Evolutionary conservation across 2,113 vertebrate genomes (phyloP).

Genomic region (Egretta garzetta): DNA sequence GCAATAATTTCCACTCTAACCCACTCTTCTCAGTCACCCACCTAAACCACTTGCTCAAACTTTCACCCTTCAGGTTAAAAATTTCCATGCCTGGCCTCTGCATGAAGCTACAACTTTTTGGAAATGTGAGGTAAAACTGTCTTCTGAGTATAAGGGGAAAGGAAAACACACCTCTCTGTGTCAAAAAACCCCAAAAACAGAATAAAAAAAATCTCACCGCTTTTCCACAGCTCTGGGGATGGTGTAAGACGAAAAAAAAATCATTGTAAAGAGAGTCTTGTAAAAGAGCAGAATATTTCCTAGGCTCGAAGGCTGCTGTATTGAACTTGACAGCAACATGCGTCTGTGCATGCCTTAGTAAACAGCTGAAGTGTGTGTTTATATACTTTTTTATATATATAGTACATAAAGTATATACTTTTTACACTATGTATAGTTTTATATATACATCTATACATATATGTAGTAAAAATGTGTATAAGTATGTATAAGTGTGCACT

Average conservation of each 20-base stretch:
- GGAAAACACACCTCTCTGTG: not conserved
- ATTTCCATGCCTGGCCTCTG: not conserved
- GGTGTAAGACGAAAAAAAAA: not conserved
- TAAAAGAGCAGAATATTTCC: not conserved
- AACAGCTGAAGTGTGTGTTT: not conserved
- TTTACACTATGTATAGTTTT: not conserved
- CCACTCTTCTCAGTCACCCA: constrained; percentile 7
- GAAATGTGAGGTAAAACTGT: not conserved
- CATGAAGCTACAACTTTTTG: not conserved
- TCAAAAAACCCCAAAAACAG: not conserved
- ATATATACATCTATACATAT: not conserved
- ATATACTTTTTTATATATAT: not conserved
- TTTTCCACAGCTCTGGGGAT: not conserved
- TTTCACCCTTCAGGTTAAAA: constrained; percentile 12
- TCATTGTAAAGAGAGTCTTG: not conserved
- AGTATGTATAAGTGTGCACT: not conserved
- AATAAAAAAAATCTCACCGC: not conserved
- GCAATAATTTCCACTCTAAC: constrained; percentile 39
- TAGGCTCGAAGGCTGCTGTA: not conserved
- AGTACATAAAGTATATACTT: not conserved
- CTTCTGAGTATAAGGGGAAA: not conserved
- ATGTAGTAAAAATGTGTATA: not conserved
- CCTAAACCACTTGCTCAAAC: not conserved
- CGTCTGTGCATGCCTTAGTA: not conserved
- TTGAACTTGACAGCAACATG: not conserved